These are phyloP conservation scores for Scomber scombrus DNA, from an alignment of 2,113 vertebrate genomes.

Conservation along the genomic window DNA sequence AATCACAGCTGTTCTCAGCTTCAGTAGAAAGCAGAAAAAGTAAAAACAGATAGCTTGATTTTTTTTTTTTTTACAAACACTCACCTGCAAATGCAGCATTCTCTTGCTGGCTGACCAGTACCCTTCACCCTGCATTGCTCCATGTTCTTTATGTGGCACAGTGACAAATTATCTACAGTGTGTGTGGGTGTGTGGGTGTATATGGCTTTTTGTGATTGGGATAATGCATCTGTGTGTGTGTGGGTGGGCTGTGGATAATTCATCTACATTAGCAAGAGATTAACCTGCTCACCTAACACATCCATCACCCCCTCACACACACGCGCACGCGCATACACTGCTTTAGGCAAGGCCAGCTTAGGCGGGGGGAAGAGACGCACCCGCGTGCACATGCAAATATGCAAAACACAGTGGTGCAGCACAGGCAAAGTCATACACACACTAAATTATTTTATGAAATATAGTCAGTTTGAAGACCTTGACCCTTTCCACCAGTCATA, in stretches of 20 bases:
- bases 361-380: slow-evolving; percentile 7
- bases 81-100: slow-evolving; percentile 18
- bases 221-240: slow-evolving; percentile 40
- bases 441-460: slow-evolving; percentile 11
- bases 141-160: slow-evolving; percentile 17
- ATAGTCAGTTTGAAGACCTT: slow-evolving; percentile 1
- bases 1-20: too few species aligned
- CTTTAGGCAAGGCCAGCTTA: slow-evolving; percentile 67
- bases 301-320: slow-evolving; percentile 66
- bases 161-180: slow-evolving; percentile 46
- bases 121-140: slow-evolving; percentile 57
- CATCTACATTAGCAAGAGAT: slow-evolving; percentile 81
- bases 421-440: slow-evolving; percentile 8
- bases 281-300: slow-evolving; percentile 79
- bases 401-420: slow-evolving; percentile 42
- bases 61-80: slow-evolving; percentile 15
- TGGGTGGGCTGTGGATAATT: slow-evolving; percentile 66
- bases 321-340: not conserved
- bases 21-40: not conserved
- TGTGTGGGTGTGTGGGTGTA: slow-evolving; percentile 24
- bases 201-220: slow-evolving; percentile 31
- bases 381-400: slow-evolving; percentile 29
- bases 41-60: not conserved
- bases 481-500: slow-evolving; percentile 10
- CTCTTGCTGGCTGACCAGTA: slow-evolving; percentile 7